Conservation (phyloP, 2,797 vertebrate genomes). For the Macrochelys suwanniensis region DNA sequence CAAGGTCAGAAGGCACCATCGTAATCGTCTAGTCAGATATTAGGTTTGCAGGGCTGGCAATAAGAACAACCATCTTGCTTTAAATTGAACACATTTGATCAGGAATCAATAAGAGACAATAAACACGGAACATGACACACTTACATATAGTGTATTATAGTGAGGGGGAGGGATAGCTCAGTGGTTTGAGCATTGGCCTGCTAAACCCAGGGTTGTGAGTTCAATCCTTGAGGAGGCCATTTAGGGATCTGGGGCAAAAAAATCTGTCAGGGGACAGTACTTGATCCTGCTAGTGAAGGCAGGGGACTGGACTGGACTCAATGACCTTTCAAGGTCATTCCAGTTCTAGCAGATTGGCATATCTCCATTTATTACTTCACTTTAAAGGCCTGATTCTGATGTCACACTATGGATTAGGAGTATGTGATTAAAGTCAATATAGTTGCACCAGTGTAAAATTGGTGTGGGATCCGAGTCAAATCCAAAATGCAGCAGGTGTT, state of each 20-base stretch:
- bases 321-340: too few relatives aligned
- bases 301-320: too few relatives aligned
- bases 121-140: not conserved
- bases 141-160: not conserved
- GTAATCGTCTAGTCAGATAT: not conserved
- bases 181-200: too few relatives aligned
- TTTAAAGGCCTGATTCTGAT: not conserved
- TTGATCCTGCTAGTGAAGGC: too few relatives aligned
- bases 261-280: too few relatives aligned
- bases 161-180: too few relatives aligned
- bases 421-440: not conserved
- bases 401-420: not conserved
- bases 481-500: conserved; percentile 5
- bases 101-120: not conserved
- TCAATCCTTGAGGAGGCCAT: too few relatives aligned
- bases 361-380: not conserved
- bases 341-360: too few relatives aligned
- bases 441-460: fast-evolving
- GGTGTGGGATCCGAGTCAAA: not conserved
- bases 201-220: too few relatives aligned
- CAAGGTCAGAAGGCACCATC: too few relatives aligned
- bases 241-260: too few relatives aligned
- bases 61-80: not conserved
- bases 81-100: not conserved
- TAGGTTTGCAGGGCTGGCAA: not conserved